Percentiles rank a stretch among this genome's conserved stretches.
Conservation (phyloP, 2,797 vertebrate genomes). For the Adelosebastes latens region DNA sequence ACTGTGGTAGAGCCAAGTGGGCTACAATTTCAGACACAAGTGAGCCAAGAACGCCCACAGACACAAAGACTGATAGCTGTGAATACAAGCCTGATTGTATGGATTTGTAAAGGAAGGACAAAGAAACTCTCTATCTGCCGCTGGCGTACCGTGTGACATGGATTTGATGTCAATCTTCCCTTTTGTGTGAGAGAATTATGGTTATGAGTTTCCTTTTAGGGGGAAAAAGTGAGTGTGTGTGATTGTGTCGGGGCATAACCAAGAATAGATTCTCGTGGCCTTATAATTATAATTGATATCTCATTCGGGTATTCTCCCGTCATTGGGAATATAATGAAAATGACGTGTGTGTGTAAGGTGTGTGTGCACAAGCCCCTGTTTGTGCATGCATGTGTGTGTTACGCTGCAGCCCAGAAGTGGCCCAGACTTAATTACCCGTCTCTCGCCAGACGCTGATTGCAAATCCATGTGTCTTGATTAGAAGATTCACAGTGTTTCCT, state of each 20-base stretch:
- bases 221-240: not conserved
- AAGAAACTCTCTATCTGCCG: slow-evolving; percentile 36
- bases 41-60: not conserved
- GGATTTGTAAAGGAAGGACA: slow-evolving; percentile 45
- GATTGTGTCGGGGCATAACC: not conserved
- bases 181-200: slow-evolving; percentile 48
- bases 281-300: slow-evolving; percentile 66
- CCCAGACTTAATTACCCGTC: slow-evolving; percentile 79
- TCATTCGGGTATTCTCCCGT: slow-evolving; percentile 59
- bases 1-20: slow-evolving; percentile 25
- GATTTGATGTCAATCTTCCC: slow-evolving; percentile 45
- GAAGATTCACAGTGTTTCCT: slow-evolving; percentile 65
- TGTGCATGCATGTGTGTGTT: slow-evolving; percentile 4
- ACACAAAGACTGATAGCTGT: slow-evolving; percentile 31
- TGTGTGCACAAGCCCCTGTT: not conserved
- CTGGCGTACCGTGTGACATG: slow-evolving; percentile 15
- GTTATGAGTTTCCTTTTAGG: slow-evolving; percentile 13
- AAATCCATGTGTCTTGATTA: slow-evolving; percentile 81
- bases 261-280: slow-evolving; percentile 24
- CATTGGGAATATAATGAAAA: slow-evolving; percentile 43
- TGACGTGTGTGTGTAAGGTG: not conserved
- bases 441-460: slow-evolving; percentile 79
- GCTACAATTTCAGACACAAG: slow-evolving; percentile 25
- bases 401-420: slow-evolving; percentile 52
- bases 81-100: slow-evolving; percentile 59